These are phyloP conservation scores for Clarias gariepinus DNA, from an alignment of 2,113 vertebrate species.

Conservation along the genomic window DNA sequence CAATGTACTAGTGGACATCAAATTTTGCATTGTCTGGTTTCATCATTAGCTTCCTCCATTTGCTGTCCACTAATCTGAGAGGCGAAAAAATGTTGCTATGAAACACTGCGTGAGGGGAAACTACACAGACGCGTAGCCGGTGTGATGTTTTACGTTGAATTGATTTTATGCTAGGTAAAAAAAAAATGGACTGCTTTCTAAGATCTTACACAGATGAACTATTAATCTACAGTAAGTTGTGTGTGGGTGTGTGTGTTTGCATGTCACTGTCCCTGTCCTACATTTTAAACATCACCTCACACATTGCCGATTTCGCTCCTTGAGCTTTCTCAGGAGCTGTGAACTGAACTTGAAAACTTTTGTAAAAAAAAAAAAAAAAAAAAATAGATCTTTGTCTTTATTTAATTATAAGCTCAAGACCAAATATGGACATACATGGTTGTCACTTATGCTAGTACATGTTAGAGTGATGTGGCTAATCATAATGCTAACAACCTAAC, in stretches of 20 bases:
- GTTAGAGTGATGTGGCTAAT: background rate
- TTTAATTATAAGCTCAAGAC: no score
- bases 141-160: background rate
- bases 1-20: background rate
- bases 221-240: background rate
- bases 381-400: background rate
- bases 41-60: background rate
- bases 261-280: slow-evolving; percentile 7
- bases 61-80: background rate
- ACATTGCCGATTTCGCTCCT: slow-evolving; percentile 10
- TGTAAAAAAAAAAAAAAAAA: background rate
- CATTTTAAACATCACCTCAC: slow-evolving; percentile 29
- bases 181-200: background rate
- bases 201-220: background rate
- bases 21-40: background rate
- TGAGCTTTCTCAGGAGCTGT: background rate
- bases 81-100: background rate
- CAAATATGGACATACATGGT: no score
- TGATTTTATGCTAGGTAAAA: background rate
- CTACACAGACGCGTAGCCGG: background rate
- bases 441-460: no score
- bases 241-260: background rate
- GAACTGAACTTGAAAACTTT: background rate
- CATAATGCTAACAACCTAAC: background rate
- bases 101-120: background rate